Evolutionary conservation across 2,113 vertebrate species (phyloP).

Genomic region (Atractosteus spatula): DNA sequence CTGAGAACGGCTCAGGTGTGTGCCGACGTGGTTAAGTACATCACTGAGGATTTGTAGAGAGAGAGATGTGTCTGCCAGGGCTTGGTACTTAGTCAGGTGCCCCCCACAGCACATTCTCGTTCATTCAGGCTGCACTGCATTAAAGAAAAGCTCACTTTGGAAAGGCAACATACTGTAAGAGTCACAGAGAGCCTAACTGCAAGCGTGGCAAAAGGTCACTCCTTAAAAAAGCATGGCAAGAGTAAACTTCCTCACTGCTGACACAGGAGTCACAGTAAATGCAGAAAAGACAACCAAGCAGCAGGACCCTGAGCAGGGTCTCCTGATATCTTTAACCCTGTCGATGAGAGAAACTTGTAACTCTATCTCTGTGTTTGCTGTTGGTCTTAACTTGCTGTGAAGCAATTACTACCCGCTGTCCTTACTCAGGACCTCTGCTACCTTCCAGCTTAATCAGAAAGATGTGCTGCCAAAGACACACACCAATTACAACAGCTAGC

Average conservation of each 20-base stretch:
- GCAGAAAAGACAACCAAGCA: not conserved
- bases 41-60: no score
- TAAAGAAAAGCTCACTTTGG: no score
- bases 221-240: not conserved
- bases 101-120: no score
- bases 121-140: no score
- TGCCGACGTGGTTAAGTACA: no score
- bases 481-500: no score
- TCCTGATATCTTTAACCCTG: slow-evolving; percentile 23
- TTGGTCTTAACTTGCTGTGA: slow-evolving; percentile 72
- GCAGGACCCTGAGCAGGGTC: not conserved
- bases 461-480: slow-evolving; percentile 23
- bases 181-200: no score
- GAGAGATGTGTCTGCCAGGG: no score
- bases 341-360: slow-evolving; percentile 33
- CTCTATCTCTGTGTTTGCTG: slow-evolving; percentile 46
- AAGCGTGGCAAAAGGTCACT: not conserved
- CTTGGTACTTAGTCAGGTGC: no score
- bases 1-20: no score
- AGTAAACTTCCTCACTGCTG: not conserved
- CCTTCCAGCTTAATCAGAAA: slow-evolving; percentile 48
- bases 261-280: slow-evolving; percentile 14
- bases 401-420: slow-evolving; percentile 75
- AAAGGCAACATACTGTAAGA: not conserved
- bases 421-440: slow-evolving; percentile 40